Conservation (phyloP, 2,113 vertebrate genomes). For the Litocranius walleri region DNA sequence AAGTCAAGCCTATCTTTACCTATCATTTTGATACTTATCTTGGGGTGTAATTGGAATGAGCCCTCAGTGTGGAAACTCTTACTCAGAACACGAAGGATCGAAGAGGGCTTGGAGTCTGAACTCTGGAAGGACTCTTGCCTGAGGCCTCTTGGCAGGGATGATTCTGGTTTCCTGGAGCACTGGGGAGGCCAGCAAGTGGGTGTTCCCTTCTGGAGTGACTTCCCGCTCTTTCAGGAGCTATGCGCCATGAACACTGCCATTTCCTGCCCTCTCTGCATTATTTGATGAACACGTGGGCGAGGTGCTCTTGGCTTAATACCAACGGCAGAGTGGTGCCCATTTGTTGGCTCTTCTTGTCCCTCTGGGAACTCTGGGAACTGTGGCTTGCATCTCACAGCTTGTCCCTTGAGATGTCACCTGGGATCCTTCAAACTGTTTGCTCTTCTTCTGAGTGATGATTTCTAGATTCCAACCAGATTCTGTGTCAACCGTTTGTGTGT, state of each 20-base stretch:
- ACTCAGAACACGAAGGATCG: constrained; percentile 55
- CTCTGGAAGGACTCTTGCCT: constrained; percentile 40
- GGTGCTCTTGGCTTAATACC: not conserved
- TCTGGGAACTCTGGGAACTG: not conserved
- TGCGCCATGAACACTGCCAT: not conserved
- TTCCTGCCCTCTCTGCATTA: not conserved
- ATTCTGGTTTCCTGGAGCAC: constrained; percentile 30
- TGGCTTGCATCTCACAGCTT: not conserved
- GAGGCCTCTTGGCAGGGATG: constrained; percentile 56
- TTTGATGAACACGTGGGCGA: not conserved
- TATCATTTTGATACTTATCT: constrained; percentile 71
- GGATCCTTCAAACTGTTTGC: not conserved
- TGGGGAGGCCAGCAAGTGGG: not conserved
- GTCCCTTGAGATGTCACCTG: not conserved
- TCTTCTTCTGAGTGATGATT: not conserved
- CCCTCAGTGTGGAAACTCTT: constrained; percentile 62
- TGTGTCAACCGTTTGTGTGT: not conserved
- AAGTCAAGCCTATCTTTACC: constrained; percentile 56
- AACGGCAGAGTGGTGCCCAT: not conserved
- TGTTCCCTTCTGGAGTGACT: not conserved
- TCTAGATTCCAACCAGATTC: not conserved
- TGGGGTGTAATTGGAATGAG: constrained; percentile 63
- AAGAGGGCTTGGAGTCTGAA: constrained; percentile 29
- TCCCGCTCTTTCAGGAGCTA: constrained; percentile 26
- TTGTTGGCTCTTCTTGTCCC: not conserved